Evolutionary conservation across 2,888 invertebrate species (phyloP).

Genomic region (Frankliniella fusca): DNA sequence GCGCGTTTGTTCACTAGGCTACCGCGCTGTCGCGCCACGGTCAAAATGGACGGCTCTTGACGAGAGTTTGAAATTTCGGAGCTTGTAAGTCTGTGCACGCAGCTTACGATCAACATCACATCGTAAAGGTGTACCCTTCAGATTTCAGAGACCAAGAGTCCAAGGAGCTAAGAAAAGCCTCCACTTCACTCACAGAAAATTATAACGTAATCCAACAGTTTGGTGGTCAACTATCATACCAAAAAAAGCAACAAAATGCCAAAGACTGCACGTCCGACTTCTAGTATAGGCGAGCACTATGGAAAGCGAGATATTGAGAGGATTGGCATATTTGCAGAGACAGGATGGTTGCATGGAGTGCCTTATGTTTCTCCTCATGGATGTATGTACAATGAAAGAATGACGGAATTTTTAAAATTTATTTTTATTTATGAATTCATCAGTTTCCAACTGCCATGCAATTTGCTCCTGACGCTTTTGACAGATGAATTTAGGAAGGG

Average conservation of each 20-base stretch:
- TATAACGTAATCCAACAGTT: too few species aligned
- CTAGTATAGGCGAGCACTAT: conserved; percentile 39
- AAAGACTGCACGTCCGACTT: neutral
- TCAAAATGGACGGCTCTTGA: too few species aligned
- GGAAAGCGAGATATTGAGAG: conserved; percentile 49
- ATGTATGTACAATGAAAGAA: conserved; percentile 38
- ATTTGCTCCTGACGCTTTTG: conserved; percentile 19
- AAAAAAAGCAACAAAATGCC: neutral
- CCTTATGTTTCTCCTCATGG: conserved; percentile 37
- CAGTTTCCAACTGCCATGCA: neutral
- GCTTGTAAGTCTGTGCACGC: too few species aligned
- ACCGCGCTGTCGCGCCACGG: too few species aligned
- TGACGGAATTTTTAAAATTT: neutral
- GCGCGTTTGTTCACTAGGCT: too few species aligned
- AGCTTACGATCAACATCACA: too few species aligned
- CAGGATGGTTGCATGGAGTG: conserved; percentile 47
- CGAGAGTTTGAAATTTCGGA: too few species aligned
- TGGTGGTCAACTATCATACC: neutral
- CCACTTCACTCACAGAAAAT: too few species aligned
- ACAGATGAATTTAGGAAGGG: conserved; percentile 35
- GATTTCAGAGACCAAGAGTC: too few species aligned
- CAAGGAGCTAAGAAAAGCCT: too few species aligned
- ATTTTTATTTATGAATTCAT: too few species aligned
- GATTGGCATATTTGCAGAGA: conserved; percentile 49
- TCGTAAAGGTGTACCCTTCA: too few species aligned